Conservation (phyloP, 1,140 invertebrate genomes). For the silkworm (Bombyx mori) region DNA sequence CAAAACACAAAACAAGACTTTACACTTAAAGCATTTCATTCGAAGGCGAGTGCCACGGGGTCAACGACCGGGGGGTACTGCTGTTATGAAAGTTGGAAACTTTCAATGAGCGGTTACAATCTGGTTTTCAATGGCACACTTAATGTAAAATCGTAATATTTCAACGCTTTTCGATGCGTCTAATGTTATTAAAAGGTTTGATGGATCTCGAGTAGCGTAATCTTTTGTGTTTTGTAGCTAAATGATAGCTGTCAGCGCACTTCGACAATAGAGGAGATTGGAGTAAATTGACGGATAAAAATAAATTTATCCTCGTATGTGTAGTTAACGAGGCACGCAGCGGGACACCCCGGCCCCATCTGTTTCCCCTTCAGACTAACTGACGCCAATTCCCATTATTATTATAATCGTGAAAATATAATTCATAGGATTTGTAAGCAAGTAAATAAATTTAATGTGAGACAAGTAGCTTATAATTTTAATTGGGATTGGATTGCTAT, state of each 20-base stretch:
- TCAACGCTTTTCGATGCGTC: not conserved
- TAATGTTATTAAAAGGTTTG: not conserved
- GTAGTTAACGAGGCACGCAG: slow-evolving; percentile 51
- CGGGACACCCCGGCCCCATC: slow-evolving; percentile 35
- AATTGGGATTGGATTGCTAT: no score
- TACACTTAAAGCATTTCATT: slow-evolving; percentile 27
- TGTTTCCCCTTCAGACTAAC: slow-evolving; percentile 37
- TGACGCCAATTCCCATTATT: slow-evolving; percentile 37
- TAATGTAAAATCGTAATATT: no score
- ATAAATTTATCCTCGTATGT: slow-evolving; percentile 57
- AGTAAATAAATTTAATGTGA: slow-evolving; percentile 1
- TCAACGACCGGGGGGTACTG: no score
- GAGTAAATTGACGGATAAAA: slow-evolving; percentile 65
- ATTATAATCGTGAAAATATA: slow-evolving; percentile 28
- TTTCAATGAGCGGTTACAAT: no score
- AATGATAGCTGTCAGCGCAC: slow-evolving; percentile 41
- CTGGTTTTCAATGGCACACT: no score
- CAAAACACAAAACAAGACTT: slow-evolving; percentile 37
- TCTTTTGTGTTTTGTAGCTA: slow-evolving; percentile 25
- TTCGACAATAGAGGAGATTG: slow-evolving; percentile 51
- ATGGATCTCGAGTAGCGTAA: not conserved
- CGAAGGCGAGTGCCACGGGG: not conserved
- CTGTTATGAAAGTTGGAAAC: no score
- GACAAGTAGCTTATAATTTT: no score
- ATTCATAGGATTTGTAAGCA: slow-evolving; percentile 13